Base-by-base conservation (phyloP, 2,113 vertebrate genomes). In the Synchiropus splendidus region DNA sequence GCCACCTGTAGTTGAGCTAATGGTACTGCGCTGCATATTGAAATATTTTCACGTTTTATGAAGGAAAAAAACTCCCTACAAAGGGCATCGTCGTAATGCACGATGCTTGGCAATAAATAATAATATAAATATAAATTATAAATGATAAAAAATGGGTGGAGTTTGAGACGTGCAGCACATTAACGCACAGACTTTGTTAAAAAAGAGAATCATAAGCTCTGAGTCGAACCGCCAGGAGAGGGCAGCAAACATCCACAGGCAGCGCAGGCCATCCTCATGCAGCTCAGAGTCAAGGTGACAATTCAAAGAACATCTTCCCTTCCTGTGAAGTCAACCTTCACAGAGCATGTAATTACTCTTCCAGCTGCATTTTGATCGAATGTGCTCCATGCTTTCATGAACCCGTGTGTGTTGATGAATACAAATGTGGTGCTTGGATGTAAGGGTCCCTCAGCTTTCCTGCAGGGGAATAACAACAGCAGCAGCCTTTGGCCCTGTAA, bases 181-280 rank as follows among this genome's bases (percentile, higher is more conserved):
- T 45, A 17, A 16, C 13, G 43, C 31, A 2, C 1, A 5, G 6
- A n/a, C 13, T 12, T 5, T 31, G 32, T 12, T 16, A 33, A 2
- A 6, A 8, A 8, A 9, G 16, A 15, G 14, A 10, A 16, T 6
- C 36, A 3, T 14, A 16, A 10, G 14, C 13, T 4, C 10, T 36
- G 34, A n/a, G 1, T 13, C 4, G 13, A 1, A 15, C 58, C 1
- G 55, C 79, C 79, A 79, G 66, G 34, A 81, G 79, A 70, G 74
- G 79, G 57, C 79, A 76, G 70, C 67, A 81, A 31, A 73, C 46
- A 41, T 48, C 56, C 42, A 34, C 32, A 55, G 31, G 43, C 4
- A 12, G 12, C 4, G 5, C 8, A 6, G 15, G 17, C 9, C 15
- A 39, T 41, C 3, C 36, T 53, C 44, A 44, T 21, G 32, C n/a